Conservation (phyloP, 2,113 vertebrate genomes). For the Cyanoderma ruficeps region DNA sequence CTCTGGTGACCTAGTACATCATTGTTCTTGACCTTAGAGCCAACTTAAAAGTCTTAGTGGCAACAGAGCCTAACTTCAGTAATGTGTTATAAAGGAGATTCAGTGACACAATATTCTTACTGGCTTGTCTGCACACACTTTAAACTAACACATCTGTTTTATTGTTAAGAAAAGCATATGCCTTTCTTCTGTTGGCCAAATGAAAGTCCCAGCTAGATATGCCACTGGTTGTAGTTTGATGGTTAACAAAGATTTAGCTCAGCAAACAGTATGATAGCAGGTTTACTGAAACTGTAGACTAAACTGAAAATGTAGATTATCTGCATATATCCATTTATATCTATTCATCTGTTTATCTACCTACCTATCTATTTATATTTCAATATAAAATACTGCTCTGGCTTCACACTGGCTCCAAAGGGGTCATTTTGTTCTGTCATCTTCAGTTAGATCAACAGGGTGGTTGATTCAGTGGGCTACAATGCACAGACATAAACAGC, state of each 20-base stretch:
- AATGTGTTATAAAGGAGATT: neutral
- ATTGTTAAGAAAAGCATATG: neutral
- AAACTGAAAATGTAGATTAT: neutral
- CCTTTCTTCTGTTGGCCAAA: neutral
- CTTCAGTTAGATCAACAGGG: neutral
- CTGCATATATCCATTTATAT: neutral
- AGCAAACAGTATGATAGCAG: neutral
- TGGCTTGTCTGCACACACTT: neutral
- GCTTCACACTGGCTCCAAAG: neutral
- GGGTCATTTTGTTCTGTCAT: neutral
- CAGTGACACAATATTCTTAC: neutral
- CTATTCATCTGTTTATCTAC: neutral
- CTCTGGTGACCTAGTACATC: neutral
- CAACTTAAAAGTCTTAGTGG: neutral
- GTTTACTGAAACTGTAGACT: neutral
- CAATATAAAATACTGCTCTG: neutral
- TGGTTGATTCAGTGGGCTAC: neutral
- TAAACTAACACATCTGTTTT: neutral
- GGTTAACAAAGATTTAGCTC: neutral
- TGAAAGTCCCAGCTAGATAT: neutral
- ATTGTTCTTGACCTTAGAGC: neutral
- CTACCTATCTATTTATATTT: neutral
- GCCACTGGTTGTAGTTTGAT: neutral
- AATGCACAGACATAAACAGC: neutral
- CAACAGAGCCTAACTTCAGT: neutral